Conservation (phyloP, 1,140 invertebrate genomes). For the Schlechtendalia chinensis region DNA sequence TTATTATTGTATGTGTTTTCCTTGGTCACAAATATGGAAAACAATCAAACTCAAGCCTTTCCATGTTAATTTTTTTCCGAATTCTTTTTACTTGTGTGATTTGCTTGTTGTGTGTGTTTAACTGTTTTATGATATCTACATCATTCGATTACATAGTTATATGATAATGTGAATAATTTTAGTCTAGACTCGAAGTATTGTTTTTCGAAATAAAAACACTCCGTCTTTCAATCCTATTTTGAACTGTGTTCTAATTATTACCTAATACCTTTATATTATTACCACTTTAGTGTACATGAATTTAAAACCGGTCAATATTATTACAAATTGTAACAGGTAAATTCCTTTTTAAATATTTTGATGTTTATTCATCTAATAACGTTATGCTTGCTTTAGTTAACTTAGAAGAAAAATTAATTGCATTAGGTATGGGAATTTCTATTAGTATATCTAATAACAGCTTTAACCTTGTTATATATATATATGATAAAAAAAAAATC, state of each 20-base stretch:
- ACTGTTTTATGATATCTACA: constrained; percentile 40
- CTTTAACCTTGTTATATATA: neutral
- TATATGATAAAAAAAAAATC: neutral
- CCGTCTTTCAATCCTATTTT: constrained; percentile 43
- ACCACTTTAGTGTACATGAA: neutral
- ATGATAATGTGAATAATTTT: constrained; percentile 13
- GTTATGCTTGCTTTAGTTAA: neutral
- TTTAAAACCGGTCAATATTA: neutral
- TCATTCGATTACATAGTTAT: constrained; percentile 43
- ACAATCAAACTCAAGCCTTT: constrained; percentile 47
- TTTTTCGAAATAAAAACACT: constrained; percentile 43
- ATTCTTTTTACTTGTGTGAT: constrained; percentile 43
- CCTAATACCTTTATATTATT: neutral
- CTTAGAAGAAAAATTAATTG: neutral
- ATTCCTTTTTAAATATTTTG: neutral
- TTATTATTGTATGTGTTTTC: constrained; percentile 29
- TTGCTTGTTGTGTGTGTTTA: constrained; percentile 47
- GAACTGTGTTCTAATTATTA: constrained; percentile 23
- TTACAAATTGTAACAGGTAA: neutral
- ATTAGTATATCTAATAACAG: neutral
- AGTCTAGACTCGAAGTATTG: constrained; percentile 35
- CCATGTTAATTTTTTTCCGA: constrained; percentile 45
- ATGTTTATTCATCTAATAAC: neutral
- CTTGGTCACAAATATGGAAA: neutral
- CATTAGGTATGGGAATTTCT: neutral